Evolutionary conservation across 1,140 invertebrate species (phyloP).

Genomic region (Bombus balteatus): DNA sequence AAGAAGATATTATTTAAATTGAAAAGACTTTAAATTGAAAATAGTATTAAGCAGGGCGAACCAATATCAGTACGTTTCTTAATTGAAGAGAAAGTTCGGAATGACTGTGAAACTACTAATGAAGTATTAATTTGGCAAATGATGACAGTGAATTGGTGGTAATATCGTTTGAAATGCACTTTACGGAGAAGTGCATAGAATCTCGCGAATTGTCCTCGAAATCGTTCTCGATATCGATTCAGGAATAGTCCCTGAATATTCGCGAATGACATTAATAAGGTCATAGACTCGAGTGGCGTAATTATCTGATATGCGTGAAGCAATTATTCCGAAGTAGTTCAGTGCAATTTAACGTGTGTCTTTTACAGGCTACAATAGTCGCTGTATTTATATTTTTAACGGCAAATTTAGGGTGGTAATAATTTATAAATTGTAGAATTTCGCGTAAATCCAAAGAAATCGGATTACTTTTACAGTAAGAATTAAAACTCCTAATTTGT

Average conservation of each 20-base stretch:
- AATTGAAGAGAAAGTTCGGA: neutral
- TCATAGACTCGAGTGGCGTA: slow-evolving; percentile 22
- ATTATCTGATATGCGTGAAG: slow-evolving; percentile 30
- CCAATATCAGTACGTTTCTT: neutral
- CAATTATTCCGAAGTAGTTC: slow-evolving; percentile 20
- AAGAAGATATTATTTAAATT: neutral
- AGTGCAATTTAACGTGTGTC: neutral
- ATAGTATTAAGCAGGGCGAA: neutral
- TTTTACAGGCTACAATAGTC: neutral
- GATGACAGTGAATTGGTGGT: neutral
- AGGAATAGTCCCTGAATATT: neutral
- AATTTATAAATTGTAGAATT: neutral
- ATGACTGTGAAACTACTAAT: neutral
- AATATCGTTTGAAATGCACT: neutral
- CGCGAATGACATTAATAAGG: slow-evolving; percentile 38
- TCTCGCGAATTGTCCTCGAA: slow-evolving; percentile 31
- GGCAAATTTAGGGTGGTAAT: neutral
- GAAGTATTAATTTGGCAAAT: neutral
- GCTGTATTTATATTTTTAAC: neutral
- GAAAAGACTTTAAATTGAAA: neutral
- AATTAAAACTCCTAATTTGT: neutral
- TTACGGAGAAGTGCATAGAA: neutral
- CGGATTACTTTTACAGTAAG: neutral
- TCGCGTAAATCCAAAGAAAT: neutral
- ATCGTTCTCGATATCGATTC: slow-evolving; percentile 51